A percentile compares a stretch with the other conserved stretches of the same genome.
Evolutionary conservation across 2,888 invertebrate genomes (phyloP).

Genomic region (Diaprepes abbreviatus): DNA sequence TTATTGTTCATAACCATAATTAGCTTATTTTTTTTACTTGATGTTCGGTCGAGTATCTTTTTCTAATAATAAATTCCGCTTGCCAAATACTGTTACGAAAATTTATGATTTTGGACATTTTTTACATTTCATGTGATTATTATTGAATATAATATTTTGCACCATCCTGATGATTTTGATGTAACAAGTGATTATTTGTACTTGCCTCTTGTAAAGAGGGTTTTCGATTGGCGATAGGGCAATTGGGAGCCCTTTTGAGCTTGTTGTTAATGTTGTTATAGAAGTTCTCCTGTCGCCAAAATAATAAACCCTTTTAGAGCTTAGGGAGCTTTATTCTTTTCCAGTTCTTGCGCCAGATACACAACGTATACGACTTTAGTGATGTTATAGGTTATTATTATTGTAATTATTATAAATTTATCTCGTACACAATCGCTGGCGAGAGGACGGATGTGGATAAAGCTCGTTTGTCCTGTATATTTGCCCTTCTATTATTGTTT

Average conservation of each 20-base stretch:
- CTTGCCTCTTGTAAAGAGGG: conserved; percentile 29
- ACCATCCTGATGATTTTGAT: conserved; percentile 53
- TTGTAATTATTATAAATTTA: conserved; percentile 57
- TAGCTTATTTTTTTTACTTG: too few species aligned
- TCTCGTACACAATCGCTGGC: conserved; percentile 46
- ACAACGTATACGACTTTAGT: conserved; percentile 64
- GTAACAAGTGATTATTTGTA: conserved; percentile 26
- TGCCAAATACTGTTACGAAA: too few species aligned
- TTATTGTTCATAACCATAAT: too few species aligned
- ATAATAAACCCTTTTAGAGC: conserved; percentile 1
- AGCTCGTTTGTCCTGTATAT: conserved; percentile 31
- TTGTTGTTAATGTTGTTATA: conserved; percentile 57
- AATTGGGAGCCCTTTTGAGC: conserved; percentile 41
- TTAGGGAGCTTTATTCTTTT: conserved; percentile 15
- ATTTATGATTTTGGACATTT: too few species aligned
- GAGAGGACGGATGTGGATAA: conserved; percentile 32
- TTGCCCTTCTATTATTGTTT: conserved; percentile 40
- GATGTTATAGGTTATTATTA: conserved; percentile 63
- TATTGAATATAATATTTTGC: conserved; percentile 20
- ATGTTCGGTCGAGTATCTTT: too few species aligned
- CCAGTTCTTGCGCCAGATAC: conserved; percentile 50
- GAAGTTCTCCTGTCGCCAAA: conserved; percentile 27
- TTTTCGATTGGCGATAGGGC: conserved; percentile 35
- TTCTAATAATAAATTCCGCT: too few species aligned
- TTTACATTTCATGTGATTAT: background rate